Conservation (phyloP, 2,797 vertebrate genomes). For the Bucorvus abyssinicus region DNA sequence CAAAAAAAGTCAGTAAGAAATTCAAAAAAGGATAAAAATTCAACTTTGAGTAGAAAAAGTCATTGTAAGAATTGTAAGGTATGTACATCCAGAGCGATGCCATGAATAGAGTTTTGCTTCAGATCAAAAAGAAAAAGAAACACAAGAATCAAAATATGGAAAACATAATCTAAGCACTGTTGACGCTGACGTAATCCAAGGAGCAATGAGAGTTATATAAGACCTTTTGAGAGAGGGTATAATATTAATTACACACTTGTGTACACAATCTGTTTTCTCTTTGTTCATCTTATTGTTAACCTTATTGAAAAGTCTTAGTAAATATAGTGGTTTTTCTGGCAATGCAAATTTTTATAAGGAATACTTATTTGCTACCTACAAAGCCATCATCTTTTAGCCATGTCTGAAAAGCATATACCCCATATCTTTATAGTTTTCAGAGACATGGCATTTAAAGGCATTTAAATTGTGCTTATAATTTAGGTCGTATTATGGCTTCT, state of each 20-base stretch:
- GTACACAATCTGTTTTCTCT: neutral
- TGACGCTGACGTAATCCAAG: neutral
- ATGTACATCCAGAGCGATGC: neutral
- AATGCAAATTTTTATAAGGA: neutral
- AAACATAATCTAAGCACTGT: neutral
- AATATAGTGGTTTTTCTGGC: neutral
- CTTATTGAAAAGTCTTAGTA: neutral
- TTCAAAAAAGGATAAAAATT: neutral
- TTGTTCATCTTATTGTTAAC: neutral
- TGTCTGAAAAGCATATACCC: neutral
- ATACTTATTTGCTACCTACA: neutral
- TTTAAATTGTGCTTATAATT: neutral
- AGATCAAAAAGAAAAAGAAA: neutral
- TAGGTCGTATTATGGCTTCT: neutral
- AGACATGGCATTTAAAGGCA: neutral
- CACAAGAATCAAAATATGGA: neutral
- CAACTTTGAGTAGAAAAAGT: neutral
- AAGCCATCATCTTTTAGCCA: neutral
- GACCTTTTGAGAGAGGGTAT: neutral
- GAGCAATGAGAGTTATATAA: neutral
- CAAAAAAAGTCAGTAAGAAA: neutral
- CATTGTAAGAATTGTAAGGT: neutral
- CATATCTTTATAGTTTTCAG: neutral
- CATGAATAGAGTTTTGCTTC: neutral
- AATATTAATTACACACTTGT: neutral